Evolutionary conservation across 2,797 vertebrate genomes (phyloP).

Genomic region (Gadopsis bispinosus): DNA sequence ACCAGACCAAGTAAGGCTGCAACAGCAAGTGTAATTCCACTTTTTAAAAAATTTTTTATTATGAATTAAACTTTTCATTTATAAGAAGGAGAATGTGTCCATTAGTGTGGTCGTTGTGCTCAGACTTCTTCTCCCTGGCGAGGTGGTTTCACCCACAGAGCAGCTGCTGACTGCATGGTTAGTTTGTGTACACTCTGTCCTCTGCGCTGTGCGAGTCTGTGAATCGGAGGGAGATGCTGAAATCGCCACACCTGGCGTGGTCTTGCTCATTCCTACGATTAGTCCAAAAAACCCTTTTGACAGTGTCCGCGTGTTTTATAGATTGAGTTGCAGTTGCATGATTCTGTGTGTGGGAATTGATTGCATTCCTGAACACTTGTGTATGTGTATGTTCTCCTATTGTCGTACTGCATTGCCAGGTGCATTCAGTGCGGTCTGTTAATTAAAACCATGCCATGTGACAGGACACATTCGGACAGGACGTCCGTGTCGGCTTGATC

Average conservation of each 20-base stretch:
- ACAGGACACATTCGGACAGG: constrained; percentile 26
- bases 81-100: not conserved
- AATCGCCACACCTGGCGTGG: not conserved
- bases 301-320: constrained; percentile 1
- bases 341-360: not conserved
- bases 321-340: not conserved
- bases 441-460: constrained; percentile 37
- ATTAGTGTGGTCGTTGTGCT: constrained; percentile 1
- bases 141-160: constrained; percentile 1
- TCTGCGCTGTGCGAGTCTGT: constrained; percentile 11
- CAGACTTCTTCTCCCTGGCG: constrained; percentile 12
- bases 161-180: constrained; percentile 29
- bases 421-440: constrained; percentile 13
- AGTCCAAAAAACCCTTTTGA: not conserved
- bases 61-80: not conserved
- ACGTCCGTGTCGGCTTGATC: constrained; percentile 39
- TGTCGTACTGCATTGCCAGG: constrained; percentile 3
- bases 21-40: not conserved
- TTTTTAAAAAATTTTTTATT: not conserved
- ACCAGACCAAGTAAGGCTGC: not conserved
- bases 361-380: constrained; percentile 19
- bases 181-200: not conserved
- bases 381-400: not conserved
- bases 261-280: not conserved
- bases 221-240: not conserved